Evolutionary conservation across 2,113 vertebrate species (phyloP).

Genomic region (Microtus richardsoni): DNA sequence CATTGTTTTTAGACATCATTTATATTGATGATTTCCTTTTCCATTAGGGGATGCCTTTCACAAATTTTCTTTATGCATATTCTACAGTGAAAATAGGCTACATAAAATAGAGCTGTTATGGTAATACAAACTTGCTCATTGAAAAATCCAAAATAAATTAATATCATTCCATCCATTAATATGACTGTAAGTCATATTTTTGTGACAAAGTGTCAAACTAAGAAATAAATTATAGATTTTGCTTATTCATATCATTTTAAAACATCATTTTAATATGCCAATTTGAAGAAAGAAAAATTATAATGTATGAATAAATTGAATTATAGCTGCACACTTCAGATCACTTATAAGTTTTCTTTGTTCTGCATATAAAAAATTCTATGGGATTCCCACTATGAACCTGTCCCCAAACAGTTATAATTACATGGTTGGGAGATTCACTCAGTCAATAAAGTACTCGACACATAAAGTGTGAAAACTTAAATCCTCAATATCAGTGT

Average conservation of each 20-base stretch:
- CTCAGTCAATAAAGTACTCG: neutral
- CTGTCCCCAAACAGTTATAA: neutral
- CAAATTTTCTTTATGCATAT: neutral
- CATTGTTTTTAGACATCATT: constrained; percentile 13
- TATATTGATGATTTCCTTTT: neutral
- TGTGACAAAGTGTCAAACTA: constrained; percentile 21
- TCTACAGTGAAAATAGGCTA: neutral
- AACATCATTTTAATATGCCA: constrained; percentile 30
- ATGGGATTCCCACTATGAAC: neutral
- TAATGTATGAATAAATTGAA: neutral
- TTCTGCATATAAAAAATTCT: neutral
- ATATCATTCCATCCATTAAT: neutral
- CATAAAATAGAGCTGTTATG: neutral
- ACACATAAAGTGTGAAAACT: neutral
- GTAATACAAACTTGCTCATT: neutral
- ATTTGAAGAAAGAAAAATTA: constrained; percentile 20
- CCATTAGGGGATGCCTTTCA: neutral
- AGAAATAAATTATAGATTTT: constrained; percentile 2
- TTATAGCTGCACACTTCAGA: neutral
- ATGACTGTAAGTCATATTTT: constrained; percentile 34
- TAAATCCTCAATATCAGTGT: neutral
- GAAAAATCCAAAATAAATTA: constrained; percentile 53
- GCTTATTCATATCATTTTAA: constrained; percentile 38
- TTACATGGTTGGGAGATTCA: neutral
- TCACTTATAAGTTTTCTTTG: neutral